Base-by-base conservation (phyloP, 2,113 vertebrate species). In the Gracilinanus agilis region DNA sequence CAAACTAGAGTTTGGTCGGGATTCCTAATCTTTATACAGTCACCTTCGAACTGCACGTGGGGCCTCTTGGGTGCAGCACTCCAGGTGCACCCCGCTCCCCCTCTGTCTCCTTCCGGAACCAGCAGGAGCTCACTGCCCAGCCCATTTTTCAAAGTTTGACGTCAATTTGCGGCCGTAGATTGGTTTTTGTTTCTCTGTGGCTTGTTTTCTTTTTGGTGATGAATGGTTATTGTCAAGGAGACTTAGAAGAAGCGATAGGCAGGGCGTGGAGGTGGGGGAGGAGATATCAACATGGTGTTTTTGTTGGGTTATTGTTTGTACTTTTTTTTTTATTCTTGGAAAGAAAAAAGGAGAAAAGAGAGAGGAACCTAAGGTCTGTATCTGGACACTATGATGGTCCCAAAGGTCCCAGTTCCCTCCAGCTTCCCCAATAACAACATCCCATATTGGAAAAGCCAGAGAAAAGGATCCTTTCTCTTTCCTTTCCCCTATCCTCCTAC, bases 71-170 rank as follows among this genome's bases (percentile, higher is more conserved):
- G 89, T 58, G 91, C 12, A 83, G 44, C 40, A 97, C 93, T 61
- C 90, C 88, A 67, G 83, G 83, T 27, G 11, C 95, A 3, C 49
- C 49, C 54, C n/a, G 21, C 92, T 83, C 67, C 55, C 94, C 53
- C n/a, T 95, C 88, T 88, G 90, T 40, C 67, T 83, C 67, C 93
- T 94, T 93, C 88, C 49, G 91, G 91, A 94, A 90, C 89, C 90
- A 90, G 94, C 90, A 54, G 83, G 95, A 95, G 95, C 93, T 93
- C 91, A 83, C 92, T 0, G 93, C 19, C 55, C 91, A 95, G 96
- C 96, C 95, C 98, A 98, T 97, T 98, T 98, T 96, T 98, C 96
- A 97, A 96, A 96, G 96, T 96, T 96, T 97, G 97, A 98, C 96
- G 95, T 97, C 97, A 96, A 96, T 98, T 97, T 97, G 96, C 93